Evolutionary conservation across 2,888 invertebrate genomes (phyloP), one percentile per base, ranked within the genome.

Genomic region (Ecliptopera silaceata): DNA sequence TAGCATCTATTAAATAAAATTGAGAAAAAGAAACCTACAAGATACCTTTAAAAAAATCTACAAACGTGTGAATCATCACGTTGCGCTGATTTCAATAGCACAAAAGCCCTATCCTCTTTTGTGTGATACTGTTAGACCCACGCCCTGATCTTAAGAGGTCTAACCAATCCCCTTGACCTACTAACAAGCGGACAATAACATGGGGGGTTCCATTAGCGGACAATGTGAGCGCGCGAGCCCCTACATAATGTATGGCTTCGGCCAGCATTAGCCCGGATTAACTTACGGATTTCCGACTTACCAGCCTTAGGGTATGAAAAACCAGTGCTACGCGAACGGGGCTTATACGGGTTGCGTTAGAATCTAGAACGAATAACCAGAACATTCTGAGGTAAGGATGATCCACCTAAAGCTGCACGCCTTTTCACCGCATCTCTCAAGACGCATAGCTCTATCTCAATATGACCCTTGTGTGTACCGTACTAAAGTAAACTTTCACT

Each of bases 121-220:
- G 42, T 56, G 32, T 34, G 34, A 5, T 42, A 10, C 26, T 43
- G 26, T 10, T 15, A 39, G 44, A 38, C 29, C 53, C 17, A 39
- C 31, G 45, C 50, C 47, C 44, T 11, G 39, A 57, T 57, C 42
- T 51, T 34, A 39, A 51, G 45, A 38, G 29, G 26, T 58, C 48
- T 53, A 34, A 36, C 43, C 45, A 57, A 39, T 54, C 57, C 54
- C 50, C 60, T 61, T 57, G 57, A 50, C 60, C 56, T 32, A 50
- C 51, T 36, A 56, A 42, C 44, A 45, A 48, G 59, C 32, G 44
- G 38, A 44, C 49, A 56, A 49, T 49, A 34, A 42, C 36, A 22
- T 36, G 31, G 61, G 49, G 38, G 59, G 53, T 58, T 65, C 64
- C 64, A 64, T 64, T 64, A 65, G 61, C 49, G 45, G 38, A 61